Base-by-base conservation (phyloP, 2,888 invertebrate species). In the Campoplex capitator region DNA sequence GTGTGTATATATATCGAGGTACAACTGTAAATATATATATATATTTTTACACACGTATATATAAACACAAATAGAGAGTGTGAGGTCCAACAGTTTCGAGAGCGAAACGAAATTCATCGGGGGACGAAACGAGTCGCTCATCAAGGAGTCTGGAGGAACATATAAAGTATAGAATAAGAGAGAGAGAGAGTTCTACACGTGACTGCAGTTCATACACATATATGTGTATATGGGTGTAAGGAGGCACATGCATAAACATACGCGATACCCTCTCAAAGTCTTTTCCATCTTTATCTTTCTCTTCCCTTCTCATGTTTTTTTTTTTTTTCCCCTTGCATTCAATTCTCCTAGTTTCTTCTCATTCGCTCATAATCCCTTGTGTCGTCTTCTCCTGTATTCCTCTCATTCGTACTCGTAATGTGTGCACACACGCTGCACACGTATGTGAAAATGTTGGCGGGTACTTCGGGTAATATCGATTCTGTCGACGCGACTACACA, bases 391-490 rank as follows among this genome's bases (percentile, higher is more conserved):
- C 86, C 82, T 86, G 79, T 76, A 56, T 58, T 71, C 71, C 80
- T 73, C 77, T 83, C 83, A 11, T 45, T 83, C 75, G 76, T 79
- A 68, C n/a, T 51, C 45, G 45, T 45, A 45, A 7, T 38, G 45
- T 13, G 45, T 45, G 13, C 1, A 45, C 45, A 45, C 11, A 45
- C 11, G 11, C 71, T 77, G 48, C 42, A 73, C n/a, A 65, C 71
- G 51, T 28, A 65, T 18, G 38, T 48, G 51, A 75, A 45, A 77
- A 67, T 74, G 80, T 84, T 71, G 77, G 80, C 85, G 83, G 65
- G 85, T 77, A 85, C 88, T 80, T 83, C 81, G 86, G 84, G 87
- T 83, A 88, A 88, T 89, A 90, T 90, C 89, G 89, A 88, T 87
- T 88, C 84, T 56, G 90, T 86, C 86, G 86, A 77, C 87, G 70